A percentile compares a stretch with the other conserved stretches of the same genome.
These are phyloP conservation scores for Cercopithecus mona DNA, from an alignment of 2,113 vertebrate genomes.

Conservation along the genomic window DNA sequence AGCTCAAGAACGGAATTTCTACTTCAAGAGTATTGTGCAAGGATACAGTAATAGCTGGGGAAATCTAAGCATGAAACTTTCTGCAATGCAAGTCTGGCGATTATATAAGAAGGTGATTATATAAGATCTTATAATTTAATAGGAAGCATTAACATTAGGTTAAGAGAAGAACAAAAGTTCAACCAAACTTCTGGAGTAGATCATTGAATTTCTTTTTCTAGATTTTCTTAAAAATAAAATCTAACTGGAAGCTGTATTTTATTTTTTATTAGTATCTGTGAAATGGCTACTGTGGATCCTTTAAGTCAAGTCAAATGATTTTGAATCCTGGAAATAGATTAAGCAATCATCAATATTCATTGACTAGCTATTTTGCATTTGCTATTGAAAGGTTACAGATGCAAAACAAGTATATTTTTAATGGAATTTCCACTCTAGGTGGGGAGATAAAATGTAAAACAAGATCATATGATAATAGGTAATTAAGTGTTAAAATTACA, in stretches of 20 bases:
- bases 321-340: not conserved
- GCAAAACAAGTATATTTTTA: not conserved
- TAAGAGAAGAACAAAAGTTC: constrained; percentile 18
- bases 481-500: not conserved
- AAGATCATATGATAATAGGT: not conserved
- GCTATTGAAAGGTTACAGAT: not conserved
- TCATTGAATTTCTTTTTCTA: constrained; percentile 6
- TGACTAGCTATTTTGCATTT: not conserved
- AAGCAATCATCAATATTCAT: not conserved
- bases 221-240: constrained; percentile 18
- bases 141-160: not conserved
- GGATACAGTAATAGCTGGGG: constrained; percentile 5
- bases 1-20: constrained; percentile 29
- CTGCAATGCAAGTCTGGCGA: not conserved
- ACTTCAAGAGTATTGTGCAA: constrained; percentile 51
- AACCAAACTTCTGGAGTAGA: not conserved
- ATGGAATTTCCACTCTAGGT: not conserved
- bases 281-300: not conserved
- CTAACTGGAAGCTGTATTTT: not conserved
- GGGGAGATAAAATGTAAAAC: not conserved
- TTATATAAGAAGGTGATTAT: not conserved
- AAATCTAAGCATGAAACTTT: not conserved
- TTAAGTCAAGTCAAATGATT: not conserved
- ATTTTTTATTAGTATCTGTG: not conserved
- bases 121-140: not conserved